A percentile compares a stretch with the other conserved stretches of the same genome.
phyloP scores from a whole-genome alignment of 1,140 invertebrate genomes.

The Diuraphis noxia region DNA sequence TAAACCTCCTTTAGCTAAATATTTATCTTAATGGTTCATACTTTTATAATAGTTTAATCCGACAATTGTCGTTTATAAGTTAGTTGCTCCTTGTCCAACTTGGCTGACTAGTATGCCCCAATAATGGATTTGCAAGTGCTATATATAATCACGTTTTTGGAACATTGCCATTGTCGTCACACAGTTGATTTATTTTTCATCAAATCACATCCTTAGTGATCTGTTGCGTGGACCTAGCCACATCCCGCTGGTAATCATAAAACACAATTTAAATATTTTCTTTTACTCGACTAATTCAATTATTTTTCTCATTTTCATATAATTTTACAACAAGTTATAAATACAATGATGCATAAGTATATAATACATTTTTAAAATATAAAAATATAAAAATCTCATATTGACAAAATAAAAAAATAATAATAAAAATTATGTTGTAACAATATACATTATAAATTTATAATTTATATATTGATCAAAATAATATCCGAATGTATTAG shows the following conservation, averaged over 20 bases:
- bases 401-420: background rate
- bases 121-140: conserved; percentile 31
- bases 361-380: background rate
- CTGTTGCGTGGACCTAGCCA: too few relatives aligned
- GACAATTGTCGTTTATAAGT: background rate
- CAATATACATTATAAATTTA: background rate
- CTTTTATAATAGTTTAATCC: background rate
- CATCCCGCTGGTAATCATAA: background rate
- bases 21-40: background rate
- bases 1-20: background rate
- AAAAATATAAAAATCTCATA: background rate
- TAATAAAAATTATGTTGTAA: background rate
- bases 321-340: background rate
- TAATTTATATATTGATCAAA: background rate
- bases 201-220: conserved; percentile 46
- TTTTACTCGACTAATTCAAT: background rate
- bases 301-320: background rate
- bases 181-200: conserved; percentile 5
- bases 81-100: conserved; percentile 13
- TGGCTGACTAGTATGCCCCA: conserved; percentile 13
- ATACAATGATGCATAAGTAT: background rate
- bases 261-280: background rate
- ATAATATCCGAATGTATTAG: background rate
- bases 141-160: conserved; percentile 45
- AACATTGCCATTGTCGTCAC: conserved; percentile 38